These are phyloP conservation scores for Drosophila birchii DNA, from an alignment of 2,888 invertebrate genomes.

Conservation along the genomic window DNA sequence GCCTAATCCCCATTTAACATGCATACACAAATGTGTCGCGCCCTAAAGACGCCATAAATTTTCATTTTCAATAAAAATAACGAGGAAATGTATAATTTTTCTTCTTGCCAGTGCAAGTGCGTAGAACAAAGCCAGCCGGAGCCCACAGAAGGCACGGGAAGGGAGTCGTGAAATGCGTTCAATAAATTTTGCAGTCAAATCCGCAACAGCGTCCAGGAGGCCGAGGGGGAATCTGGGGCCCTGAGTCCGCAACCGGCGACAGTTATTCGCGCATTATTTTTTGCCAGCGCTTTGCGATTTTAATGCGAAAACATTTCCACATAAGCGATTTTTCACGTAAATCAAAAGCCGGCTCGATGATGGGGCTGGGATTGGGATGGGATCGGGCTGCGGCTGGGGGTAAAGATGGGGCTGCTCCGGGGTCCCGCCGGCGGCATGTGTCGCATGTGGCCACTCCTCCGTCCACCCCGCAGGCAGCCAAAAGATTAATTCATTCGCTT, in stretches of 20 bases:
- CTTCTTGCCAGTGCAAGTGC: constrained; percentile 61
- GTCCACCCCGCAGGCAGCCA: constrained; percentile 50
- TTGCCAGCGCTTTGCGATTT: constrained; percentile 38
- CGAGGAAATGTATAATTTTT: constrained; percentile 54
- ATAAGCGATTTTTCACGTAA: constrained; percentile 78
- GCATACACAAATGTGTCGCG: constrained; percentile 72
- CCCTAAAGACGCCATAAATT: constrained; percentile 75
- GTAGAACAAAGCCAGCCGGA: constrained; percentile 38
- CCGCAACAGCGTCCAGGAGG: constrained; percentile 38
- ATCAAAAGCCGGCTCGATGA: constrained; percentile 70
- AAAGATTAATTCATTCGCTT: constrained; percentile 77
- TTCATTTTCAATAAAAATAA: constrained; percentile 74
- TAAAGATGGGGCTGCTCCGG: constrained; percentile 15
- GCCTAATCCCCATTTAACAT: constrained; percentile 73
- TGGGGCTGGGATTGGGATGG: constrained; percentile 20
- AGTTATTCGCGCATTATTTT: constrained; percentile 30
- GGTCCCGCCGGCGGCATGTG: constrained; percentile 31
- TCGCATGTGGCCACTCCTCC: constrained; percentile 38
- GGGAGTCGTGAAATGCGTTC: constrained; percentile 54
- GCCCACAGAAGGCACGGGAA: not conserved
- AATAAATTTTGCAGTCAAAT: constrained; percentile 71
- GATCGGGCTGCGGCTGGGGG: not conserved
- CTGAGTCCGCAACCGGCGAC: constrained; percentile 28
- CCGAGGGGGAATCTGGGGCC: constrained; percentile 1
- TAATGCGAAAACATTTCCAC: constrained; percentile 72